Conservation (phyloP, 1,140 invertebrate genomes). For the Ceratoteleas bidentatus region DNA sequence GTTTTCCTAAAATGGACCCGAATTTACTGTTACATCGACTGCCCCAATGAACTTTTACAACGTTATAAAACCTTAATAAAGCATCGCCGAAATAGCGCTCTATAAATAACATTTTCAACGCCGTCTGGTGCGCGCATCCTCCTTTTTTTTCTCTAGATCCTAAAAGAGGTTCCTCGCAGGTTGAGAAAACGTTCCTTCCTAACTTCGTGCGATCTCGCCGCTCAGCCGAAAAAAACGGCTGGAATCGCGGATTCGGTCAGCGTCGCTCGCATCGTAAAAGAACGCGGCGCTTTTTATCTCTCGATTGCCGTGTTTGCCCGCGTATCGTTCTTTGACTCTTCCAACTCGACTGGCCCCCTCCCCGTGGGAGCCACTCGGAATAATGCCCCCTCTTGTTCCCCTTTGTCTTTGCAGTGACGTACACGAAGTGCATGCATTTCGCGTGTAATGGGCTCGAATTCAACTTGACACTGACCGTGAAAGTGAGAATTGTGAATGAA, state of each 20-base stretch:
- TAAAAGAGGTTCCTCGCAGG: conserved; percentile 5
- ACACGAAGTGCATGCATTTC: conserved; percentile 15
- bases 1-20: no score
- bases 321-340: conserved; percentile 46
- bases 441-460: conserved; percentile 46
- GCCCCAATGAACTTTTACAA: conserved; percentile 34
- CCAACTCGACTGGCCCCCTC: conserved; percentile 8
- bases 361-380: conserved; percentile 45
- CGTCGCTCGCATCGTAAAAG: conserved; percentile 45
- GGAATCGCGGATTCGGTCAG: conserved; percentile 58
- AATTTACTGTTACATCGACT: no score
- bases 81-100: conserved; percentile 16
- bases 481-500: conserved; percentile 80
- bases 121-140: conserved; percentile 15
- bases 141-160: conserved; percentile 12
- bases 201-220: no score
- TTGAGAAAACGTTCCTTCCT: conserved; percentile 1
- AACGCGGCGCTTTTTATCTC: conserved; percentile 63
- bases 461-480: conserved; percentile 77
- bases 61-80: conserved; percentile 38
- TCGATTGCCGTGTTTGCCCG: conserved; percentile 33
- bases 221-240: conserved; percentile 22
- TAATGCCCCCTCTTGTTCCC: conserved; percentile 30
- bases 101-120: conserved; percentile 35
- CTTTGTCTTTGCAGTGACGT: conserved; percentile 14